Evolutionary conservation across 2,888 invertebrate species (phyloP).

Genomic region (Oasisia sp.): DNA sequence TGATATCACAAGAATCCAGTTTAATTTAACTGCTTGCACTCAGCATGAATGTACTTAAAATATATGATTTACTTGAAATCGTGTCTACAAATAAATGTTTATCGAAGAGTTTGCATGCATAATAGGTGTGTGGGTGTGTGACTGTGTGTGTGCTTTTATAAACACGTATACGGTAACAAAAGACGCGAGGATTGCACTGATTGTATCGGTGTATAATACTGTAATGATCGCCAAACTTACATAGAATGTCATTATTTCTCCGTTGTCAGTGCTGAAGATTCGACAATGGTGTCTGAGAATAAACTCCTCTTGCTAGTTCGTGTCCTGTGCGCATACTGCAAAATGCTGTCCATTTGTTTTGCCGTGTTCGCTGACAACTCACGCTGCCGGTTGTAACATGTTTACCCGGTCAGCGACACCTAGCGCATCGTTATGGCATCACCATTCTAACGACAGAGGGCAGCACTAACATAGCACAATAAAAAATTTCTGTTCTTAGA

Average conservation of each 20-base stretch:
- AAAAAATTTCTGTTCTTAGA: too few relatives aligned
- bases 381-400: neutral
- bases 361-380: neutral
- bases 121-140: neutral
- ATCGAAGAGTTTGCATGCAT: neutral
- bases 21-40: too few relatives aligned
- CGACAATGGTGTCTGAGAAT: neutral
- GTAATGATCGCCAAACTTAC: neutral
- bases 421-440: neutral
- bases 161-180: conserved; percentile 2
- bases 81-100: neutral
- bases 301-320: neutral
- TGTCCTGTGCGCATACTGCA: neutral
- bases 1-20: too few relatives aligned
- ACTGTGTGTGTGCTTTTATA: neutral
- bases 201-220: neutral
- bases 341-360: neutral
- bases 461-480: neutral
- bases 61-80: neutral
- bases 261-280: neutral
- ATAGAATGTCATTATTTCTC: neutral
- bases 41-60: too few relatives aligned
- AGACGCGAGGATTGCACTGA: neutral
- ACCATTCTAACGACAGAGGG: neutral
- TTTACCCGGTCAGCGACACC: neutral